Evolutionary conservation across 2,797 vertebrate genomes (phyloP).

Genomic region (Peromyscus eremicus): DNA sequence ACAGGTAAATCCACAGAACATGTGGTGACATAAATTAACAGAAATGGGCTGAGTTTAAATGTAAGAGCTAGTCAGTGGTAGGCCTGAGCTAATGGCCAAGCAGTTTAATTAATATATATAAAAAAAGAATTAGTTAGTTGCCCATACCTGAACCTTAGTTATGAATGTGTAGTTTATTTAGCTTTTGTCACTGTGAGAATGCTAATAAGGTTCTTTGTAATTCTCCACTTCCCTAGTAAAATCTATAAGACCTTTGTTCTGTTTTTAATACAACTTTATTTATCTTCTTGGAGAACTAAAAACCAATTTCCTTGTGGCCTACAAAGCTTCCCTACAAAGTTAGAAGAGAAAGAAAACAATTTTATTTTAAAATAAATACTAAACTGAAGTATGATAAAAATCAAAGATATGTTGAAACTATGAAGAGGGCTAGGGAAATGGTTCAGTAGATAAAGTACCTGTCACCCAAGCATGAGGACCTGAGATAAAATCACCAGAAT

Average conservation of each 20-base stretch:
- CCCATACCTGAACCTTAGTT: background rate
- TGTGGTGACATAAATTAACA: too few species aligned
- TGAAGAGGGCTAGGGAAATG: background rate
- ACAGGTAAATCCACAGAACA: too few species aligned
- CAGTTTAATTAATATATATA: too few species aligned
- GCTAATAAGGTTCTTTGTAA: background rate
- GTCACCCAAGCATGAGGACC: background rate
- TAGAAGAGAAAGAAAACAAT: constrained; percentile 10
- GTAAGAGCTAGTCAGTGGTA: too few species aligned
- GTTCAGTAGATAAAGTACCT: background rate
- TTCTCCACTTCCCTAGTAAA: background rate
- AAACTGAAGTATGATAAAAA: background rate
- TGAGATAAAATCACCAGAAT: background rate
- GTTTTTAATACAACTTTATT: constrained; percentile 35
- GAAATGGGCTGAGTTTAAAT: too few species aligned
- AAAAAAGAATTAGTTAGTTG: background rate
- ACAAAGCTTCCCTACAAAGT: background rate
- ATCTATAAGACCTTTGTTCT: background rate
- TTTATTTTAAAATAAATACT: constrained; percentile 26
- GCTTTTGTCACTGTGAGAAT: background rate
- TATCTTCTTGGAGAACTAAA: background rate
- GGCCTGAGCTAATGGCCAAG: too few species aligned
- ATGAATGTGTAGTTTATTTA: background rate
- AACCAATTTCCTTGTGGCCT: background rate
- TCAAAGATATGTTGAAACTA: background rate